Conservation (phyloP, 2,113 vertebrate species). For the Paramisgurnus dabryanus region DNA sequence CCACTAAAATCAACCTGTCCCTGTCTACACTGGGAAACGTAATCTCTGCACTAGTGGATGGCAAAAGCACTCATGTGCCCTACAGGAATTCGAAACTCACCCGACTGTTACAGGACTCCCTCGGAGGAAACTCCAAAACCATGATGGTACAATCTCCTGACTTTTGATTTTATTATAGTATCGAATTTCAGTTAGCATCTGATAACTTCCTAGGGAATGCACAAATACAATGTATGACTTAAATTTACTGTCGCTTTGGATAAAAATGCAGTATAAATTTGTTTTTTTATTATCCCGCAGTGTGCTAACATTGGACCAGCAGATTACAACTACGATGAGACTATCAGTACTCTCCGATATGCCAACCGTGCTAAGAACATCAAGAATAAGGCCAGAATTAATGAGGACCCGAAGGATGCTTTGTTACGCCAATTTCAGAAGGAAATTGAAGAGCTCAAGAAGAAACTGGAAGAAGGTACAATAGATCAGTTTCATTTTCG, state of each 20-base stretch:
- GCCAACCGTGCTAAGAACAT: slow-evolving; percentile 99
- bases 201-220: no score
- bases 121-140: slow-evolving; percentile 98
- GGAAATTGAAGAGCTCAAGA: slow-evolving; percentile 97
- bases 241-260: background rate
- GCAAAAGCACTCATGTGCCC: slow-evolving; percentile 97
- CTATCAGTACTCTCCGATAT: slow-evolving; percentile 97
- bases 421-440: slow-evolving; percentile 95
- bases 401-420: slow-evolving; percentile 98
- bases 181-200: no score
- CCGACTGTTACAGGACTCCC: slow-evolving; percentile 92
- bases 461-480: slow-evolving; percentile 94
- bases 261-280: background rate
- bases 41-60: slow-evolving; percentile 97
- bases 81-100: slow-evolving; percentile 98
- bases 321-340: slow-evolving; percentile 98
- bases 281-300: slow-evolving; percentile 63
- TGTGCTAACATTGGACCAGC: slow-evolving; percentile 98
- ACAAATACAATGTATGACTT: no score
- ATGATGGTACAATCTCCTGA: slow-evolving; percentile 86
- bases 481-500: background rate
- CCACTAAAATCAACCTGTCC: slow-evolving; percentile 97
- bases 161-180: no score
- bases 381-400: slow-evolving; percentile 99
- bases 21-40: slow-evolving; percentile 97